phyloP scores from a whole-genome alignment of 2,113 vertebrate species.

The Zonotrichia leucophrys region DNA sequence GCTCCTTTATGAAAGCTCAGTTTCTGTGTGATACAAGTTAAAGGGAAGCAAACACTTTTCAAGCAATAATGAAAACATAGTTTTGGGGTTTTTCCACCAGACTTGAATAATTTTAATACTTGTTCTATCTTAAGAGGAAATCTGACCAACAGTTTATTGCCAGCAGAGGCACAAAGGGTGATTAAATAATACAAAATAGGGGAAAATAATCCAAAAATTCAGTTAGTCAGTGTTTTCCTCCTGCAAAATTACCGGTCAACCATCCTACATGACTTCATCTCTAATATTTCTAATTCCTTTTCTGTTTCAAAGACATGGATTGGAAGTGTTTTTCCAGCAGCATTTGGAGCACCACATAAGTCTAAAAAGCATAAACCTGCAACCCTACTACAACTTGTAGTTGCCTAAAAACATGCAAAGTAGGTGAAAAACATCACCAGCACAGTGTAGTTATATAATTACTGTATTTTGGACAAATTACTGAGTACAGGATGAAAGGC shows the following conservation, averaged over 20 bases:
- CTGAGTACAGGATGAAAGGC: not conserved
- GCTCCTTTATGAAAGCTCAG: not conserved
- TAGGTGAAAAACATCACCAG: not conserved
- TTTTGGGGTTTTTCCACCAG: fast-evolving
- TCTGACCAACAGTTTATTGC: not conserved
- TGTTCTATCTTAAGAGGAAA: not conserved
- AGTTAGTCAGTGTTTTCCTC: fast-evolving
- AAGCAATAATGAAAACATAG: not conserved
- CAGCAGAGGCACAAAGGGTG: not conserved
- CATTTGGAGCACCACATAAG: not conserved
- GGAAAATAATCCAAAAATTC: not conserved
- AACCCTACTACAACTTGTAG: not conserved
- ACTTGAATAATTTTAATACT: not conserved
- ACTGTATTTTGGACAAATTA: not conserved
- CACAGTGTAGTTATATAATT: not conserved
- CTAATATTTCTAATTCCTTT: not conserved
- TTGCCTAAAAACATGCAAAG: not conserved
- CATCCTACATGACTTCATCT: not conserved
- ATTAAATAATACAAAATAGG: not conserved
- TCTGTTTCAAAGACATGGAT: not conserved
- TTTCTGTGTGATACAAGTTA: not conserved
- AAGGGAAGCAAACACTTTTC: not conserved
- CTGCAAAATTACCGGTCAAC: not conserved
- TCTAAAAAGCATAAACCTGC: not conserved
- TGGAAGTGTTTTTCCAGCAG: not conserved